Evolutionary conservation across 2,113 vertebrate genomes (phyloP).

Genomic region (Struthidea cinerea): DNA sequence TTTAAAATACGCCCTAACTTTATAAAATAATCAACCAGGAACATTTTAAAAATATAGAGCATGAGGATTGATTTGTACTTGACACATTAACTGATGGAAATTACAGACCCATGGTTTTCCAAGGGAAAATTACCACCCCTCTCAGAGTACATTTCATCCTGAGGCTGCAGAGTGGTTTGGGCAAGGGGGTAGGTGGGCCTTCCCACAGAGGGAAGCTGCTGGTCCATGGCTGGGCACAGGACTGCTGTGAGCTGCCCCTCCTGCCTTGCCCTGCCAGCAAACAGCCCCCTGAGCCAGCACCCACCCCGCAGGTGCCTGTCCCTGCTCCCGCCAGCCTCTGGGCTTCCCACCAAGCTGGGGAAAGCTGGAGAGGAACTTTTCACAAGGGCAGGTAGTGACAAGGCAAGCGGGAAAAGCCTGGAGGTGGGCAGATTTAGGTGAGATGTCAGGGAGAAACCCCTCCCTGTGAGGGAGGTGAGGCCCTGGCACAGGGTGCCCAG

Average conservation of each 20-base stretch:
- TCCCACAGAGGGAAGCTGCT: not conserved
- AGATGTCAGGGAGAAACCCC: not conserved
- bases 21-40: not conserved
- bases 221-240: not conserved
- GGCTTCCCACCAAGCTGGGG: not conserved
- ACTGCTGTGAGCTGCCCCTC: not conserved
- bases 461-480: rapidly evolving
- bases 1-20: not conserved
- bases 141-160: not conserved
- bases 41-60: not conserved
- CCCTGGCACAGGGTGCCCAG: not conserved
- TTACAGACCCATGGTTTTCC: not conserved
- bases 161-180: not conserved
- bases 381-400: not conserved
- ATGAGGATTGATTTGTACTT: not conserved
- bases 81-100: not conserved
- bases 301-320: not conserved
- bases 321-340: not conserved
- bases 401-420: not conserved
- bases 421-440: not conserved
- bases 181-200: not conserved
- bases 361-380: too few relatives aligned
- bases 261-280: not conserved
- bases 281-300: not conserved
- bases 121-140: not conserved